Conservation (phyloP, 2,797 vertebrate genomes). For the Sylvilagus floridanus region DNA sequence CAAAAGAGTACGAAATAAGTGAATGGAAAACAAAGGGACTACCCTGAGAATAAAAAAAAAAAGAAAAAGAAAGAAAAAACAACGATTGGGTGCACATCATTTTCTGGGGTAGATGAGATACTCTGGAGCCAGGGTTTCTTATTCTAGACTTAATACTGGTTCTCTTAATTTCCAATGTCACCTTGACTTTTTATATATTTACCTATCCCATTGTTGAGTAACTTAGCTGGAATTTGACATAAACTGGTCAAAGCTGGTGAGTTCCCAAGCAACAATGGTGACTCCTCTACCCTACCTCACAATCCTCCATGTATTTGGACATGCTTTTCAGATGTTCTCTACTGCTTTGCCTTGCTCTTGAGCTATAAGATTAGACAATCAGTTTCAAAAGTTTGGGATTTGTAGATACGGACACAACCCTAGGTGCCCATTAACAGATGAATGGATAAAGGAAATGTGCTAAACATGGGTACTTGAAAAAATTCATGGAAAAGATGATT, state of each 20-base stretch:
- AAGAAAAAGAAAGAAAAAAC: not conserved
- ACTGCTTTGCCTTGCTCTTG: not conserved
- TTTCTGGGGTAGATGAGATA: not conserved
- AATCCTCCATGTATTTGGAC: no score
- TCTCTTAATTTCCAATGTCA: not conserved
- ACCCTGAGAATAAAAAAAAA: not conserved
- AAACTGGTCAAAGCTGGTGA: not conserved
- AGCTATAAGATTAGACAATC: not conserved
- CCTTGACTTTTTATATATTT: not conserved
- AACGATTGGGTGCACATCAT: not conserved
- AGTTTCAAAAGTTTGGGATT: not conserved
- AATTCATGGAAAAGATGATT: no score
- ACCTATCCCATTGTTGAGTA: not conserved
- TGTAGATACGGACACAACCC: not conserved
- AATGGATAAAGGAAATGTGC: no score
- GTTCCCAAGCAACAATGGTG: not conserved
- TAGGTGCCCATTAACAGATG: no score
- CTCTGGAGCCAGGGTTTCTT: not conserved
- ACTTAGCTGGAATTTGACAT: not conserved
- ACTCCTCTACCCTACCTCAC: no score
- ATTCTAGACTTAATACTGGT: not conserved
- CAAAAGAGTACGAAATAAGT: not conserved
- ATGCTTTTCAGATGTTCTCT: not conserved
- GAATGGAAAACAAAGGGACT: not conserved
- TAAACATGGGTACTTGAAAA: no score